Evolutionary conservation across 2,113 vertebrate species (phyloP), one percentile per base, ranked within the genome.

Genomic region (Oplegnathus fasciatus): DNA sequence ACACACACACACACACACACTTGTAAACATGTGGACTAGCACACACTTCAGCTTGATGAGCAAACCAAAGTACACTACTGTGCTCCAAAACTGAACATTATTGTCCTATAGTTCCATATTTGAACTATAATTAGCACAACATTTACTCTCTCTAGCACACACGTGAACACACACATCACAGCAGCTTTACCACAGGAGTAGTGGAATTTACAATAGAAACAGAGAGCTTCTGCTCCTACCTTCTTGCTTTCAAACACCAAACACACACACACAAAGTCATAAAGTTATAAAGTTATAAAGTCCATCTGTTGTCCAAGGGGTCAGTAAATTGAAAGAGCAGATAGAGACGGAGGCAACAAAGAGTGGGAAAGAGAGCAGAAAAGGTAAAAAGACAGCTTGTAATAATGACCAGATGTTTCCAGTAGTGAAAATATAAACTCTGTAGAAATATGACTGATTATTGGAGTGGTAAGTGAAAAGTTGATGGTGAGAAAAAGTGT

Each of bases 281-380:
- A n/a, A n/a, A n/a, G n/a, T n/a, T n/a, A n/a, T n/a, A n/a, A n/a
- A n/a, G 44, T 50, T 44, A 84, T 85, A 78, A 89, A 85, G 58
- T 55, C 90, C 81, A 87, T 89, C 83, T 91, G 85, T 55, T 89
- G 69, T 74, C 6, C n/a, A 42, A 58, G 24, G n/a, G 62, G 64
- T 67, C 11, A 57, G 66, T 50, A 11, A 71, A 86, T 61, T 76
- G 55, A 75, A 77, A 70, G 37, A 72, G 28, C 70, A 71, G 46
- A 80, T 7, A 64, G 11, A 75, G 11, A 37, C 34, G 34, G 34
- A 40, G 58, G 50, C 22, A 52, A 58, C 61, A 60, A 32, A 26
- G 6, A 22, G 11, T 6, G 22, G 1, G 9, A 40, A 40, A 9
- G n/a, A 46, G 5, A 66, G 24, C 26, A n/a, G n/a, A 48, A 30